Base-by-base conservation (phyloP, 2,888 invertebrate species). In the Aphrophora alni region DNA sequence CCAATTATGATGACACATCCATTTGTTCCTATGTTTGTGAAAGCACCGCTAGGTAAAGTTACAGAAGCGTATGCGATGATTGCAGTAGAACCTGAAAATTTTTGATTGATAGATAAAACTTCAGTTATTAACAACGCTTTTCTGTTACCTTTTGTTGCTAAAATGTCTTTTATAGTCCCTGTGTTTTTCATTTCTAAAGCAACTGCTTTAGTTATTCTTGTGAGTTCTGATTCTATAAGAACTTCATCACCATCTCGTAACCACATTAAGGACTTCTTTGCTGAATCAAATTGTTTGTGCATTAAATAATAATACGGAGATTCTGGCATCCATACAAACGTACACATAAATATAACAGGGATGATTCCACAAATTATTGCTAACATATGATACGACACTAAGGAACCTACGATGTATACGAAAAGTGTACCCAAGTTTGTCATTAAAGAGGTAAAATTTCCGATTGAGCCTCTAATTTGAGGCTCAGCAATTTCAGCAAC, bases 1-100 rank as follows among this genome's bases (percentile, higher is more conserved):
- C 91, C 91, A 75, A 91, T 88, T 82, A 92, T 89, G 17, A 92
- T 91, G 2, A 91, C 91, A 38, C 91, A 91, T 81, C 91, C 87
- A 83, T 91, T 90, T 0, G 91, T 88, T 81, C 88, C 87, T 28
- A 92, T 88, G 44, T 88, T 87, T 74, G 88, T 89, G 4, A 88
- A 88, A 44, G 88, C 86, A 71, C 87, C 85, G 83, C 89, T 89
- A 86, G 83, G 83, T n/a, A 94, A 93, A 85, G 94, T 94, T 0
- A 88, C 88, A 80, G 92, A 91, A 0, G 92, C 90, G 84, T 92
- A 92, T 2, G 92, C 91, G 12, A 92, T 89, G 24, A 92, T 90
- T 0, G 92, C 92, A 78, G 92, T 91, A 82, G 92, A 92, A 0
- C 92, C 92, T 84, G 92, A 92, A 80, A 93, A 89, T 86, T 94